Conservation (phyloP, 2,797 vertebrate genomes). For the Lagorchestes hirsutus region DNA sequence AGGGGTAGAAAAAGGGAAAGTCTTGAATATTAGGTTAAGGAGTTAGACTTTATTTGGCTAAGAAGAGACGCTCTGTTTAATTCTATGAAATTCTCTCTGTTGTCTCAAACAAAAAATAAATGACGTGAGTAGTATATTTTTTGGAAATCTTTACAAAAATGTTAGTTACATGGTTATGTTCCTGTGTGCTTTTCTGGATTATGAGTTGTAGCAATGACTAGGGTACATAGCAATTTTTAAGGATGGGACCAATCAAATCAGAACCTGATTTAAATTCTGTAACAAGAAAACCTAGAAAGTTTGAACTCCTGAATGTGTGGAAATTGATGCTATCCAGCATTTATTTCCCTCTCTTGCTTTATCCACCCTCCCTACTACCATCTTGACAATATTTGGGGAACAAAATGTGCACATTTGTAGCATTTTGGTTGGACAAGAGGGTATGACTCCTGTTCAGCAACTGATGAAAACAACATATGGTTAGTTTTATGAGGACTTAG, state of each 20-base stretch:
- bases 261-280: not conserved
- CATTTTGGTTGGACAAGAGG: conserved; percentile 27
- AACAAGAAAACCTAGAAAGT: not conserved
- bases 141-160: not conserved
- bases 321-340: not conserved
- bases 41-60: not conserved
- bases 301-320: not conserved
- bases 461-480: conserved; percentile 82
- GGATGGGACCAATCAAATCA: not conserved
- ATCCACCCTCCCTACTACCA: not conserved
- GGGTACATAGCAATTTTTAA: not conserved
- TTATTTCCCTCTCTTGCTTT: not conserved
- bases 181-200: not conserved
- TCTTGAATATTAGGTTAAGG: not conserved
- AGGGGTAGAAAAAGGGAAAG: not conserved
- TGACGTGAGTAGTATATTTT: not conserved
- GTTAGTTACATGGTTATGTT: not conserved
- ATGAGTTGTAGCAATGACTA: not conserved
- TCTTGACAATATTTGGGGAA: not conserved
- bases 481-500: conserved; percentile 81
- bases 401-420: not conserved
- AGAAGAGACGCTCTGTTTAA: not conserved
- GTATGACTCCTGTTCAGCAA: conserved; percentile 43
- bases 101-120: not conserved
- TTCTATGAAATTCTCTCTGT: not conserved